Conservation (phyloP, 2,113 vertebrate genomes). For the Sinosuthora webbiana region DNA sequence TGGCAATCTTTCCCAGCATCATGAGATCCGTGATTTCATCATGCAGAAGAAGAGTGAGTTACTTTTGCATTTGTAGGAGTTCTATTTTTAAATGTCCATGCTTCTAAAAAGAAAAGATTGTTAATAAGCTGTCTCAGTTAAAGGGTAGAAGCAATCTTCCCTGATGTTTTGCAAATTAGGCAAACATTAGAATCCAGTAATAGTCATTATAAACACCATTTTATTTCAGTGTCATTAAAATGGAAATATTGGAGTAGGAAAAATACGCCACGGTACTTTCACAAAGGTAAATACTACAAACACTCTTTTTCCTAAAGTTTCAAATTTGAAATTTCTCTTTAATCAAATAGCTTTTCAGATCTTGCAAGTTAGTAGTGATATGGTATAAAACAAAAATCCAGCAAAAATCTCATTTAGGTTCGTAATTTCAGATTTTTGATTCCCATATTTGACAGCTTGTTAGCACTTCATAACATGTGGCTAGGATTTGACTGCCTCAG, state of each 20-base stretch:
- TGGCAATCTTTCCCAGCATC: slow-evolving; percentile 84
- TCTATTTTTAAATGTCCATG: not conserved
- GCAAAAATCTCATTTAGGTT: not conserved
- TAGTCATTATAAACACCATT: not conserved
- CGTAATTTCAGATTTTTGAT: not conserved
- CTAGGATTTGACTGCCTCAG: not conserved
- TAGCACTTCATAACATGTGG: not conserved
- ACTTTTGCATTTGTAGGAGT: not conserved
- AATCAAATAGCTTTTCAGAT: not conserved
- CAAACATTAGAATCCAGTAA: not conserved
- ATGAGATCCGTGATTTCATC: slow-evolving; percentile 81
- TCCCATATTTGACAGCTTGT: not conserved
- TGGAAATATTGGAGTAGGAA: not conserved
- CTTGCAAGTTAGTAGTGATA: not conserved
- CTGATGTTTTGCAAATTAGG: not conserved
- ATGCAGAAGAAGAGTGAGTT: slow-evolving; percentile 78
- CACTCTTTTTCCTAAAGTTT: not conserved
- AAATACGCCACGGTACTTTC: not conserved
- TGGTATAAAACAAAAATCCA: not conserved
- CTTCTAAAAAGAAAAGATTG: not conserved
- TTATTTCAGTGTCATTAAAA: not conserved
- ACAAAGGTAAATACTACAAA: not conserved
- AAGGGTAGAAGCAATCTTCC: not conserved
- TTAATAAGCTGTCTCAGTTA: slow-evolving; percentile 20
- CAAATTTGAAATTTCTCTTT: not conserved